Evolutionary conservation across 2,113 vertebrate species (phyloP).

Genomic region (Periophthalmodon schlosseri): DNA sequence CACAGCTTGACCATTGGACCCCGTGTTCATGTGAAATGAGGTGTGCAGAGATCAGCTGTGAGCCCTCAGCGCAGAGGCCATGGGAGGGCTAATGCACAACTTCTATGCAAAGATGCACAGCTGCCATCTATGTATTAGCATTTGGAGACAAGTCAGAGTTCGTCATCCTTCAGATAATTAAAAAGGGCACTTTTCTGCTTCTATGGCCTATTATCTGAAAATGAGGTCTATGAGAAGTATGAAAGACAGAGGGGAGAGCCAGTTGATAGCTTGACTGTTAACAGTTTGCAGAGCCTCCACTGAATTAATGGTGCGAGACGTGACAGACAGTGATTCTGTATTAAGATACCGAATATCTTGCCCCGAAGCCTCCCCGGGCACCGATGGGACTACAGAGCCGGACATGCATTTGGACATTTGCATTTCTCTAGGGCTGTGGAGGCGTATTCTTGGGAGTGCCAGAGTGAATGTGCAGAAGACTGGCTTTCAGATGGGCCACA

Average conservation of each 20-base stretch:
- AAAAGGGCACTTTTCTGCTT: constrained; percentile 49
- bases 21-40: constrained; percentile 63
- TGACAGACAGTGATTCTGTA: constrained; percentile 53
- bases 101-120: constrained; percentile 63
- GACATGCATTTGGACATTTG: constrained; percentile 52
- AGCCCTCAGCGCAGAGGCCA: constrained; percentile 62
- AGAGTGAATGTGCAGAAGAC: constrained; percentile 31
- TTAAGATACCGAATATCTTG: constrained; percentile 45
- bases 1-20: constrained; percentile 35
- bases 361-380: constrained; percentile 38
- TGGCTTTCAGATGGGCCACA: constrained; percentile 21
- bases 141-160: constrained; percentile 58
- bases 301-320: constrained; percentile 55
- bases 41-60: constrained; percentile 67
- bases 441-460: constrained; percentile 15
- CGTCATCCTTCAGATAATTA: constrained; percentile 66
- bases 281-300: constrained; percentile 48
- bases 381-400: constrained; percentile 41
- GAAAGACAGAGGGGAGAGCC: constrained; percentile 17
- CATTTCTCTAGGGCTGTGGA: constrained; percentile 43
- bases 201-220: constrained; percentile 51
- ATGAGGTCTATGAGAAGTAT: constrained; percentile 37
- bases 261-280: constrained; percentile 49
- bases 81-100: constrained; percentile 50
- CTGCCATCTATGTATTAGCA: constrained; percentile 58